These are phyloP conservation scores for Poecile atricapillus DNA, from an alignment of 2,113 vertebrate genomes.

Conservation along the genomic window DNA sequence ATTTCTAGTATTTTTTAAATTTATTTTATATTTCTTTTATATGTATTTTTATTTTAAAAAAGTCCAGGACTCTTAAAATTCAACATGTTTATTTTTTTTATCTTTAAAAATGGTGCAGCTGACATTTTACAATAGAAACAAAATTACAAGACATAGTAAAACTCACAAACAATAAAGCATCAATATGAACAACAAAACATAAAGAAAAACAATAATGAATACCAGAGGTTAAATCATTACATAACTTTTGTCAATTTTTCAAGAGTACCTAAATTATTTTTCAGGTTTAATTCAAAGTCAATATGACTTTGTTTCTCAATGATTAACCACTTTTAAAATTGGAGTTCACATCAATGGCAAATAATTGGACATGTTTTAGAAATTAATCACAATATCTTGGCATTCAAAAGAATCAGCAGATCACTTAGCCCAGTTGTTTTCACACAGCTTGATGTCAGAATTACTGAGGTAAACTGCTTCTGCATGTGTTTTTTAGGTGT, in stretches of 20 bases:
- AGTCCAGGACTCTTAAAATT: neutral
- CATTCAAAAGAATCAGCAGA: neutral
- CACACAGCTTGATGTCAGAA: neutral
- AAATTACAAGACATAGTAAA: neutral
- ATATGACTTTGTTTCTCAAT: neutral
- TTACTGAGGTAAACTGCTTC: neutral
- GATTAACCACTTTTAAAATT: neutral
- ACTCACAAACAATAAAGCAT: neutral
- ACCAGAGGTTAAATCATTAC: neutral
- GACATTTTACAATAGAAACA: neutral
- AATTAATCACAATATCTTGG: neutral
- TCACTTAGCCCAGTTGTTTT: neutral
- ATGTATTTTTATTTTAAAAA: neutral
- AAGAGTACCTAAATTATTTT: neutral
- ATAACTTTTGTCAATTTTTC: neutral
- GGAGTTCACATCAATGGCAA: neutral
- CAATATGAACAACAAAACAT: neutral
- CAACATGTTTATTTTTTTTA: fast-evolving
- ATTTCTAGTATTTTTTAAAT: neutral
- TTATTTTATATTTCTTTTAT: neutral
- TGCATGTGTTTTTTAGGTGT: neutral
- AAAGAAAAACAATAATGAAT: neutral
- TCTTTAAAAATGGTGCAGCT: neutral
- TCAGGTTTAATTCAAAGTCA: neutral
- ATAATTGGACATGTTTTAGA: neutral